Conservation (phyloP, 2,113 vertebrate genomes). For the Scartelaos histophorus region DNA sequence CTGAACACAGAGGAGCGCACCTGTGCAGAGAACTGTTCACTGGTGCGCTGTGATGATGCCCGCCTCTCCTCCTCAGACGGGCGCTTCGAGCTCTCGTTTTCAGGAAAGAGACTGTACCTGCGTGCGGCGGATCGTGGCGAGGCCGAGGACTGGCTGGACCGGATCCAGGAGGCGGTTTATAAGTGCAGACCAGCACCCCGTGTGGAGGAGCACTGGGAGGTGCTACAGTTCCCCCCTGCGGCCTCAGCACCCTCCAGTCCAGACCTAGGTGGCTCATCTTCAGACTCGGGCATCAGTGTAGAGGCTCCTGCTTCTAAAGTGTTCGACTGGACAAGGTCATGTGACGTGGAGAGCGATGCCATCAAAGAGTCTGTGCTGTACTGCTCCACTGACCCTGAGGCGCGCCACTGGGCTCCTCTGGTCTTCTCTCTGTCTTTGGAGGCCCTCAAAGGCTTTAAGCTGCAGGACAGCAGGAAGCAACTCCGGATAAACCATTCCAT, state of each 20-base stretch:
- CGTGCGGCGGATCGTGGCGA: slow-evolving; percentile 84
- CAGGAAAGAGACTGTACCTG: slow-evolving; percentile 82
- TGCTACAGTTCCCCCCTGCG: slow-evolving; percentile 54
- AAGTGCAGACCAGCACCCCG: slow-evolving; percentile 77
- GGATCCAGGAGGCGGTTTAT: slow-evolving; percentile 84
- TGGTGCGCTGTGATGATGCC: slow-evolving; percentile 86
- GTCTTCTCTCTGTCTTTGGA: slow-evolving; percentile 91
- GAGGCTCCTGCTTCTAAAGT: slow-evolving; percentile 19
- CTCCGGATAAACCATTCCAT: slow-evolving; percentile 77
- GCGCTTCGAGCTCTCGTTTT: slow-evolving; percentile 87
- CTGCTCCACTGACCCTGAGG: slow-evolving; percentile 73
- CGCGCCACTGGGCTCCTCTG: slow-evolving; percentile 75
- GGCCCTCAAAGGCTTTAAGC: slow-evolving; percentile 81
- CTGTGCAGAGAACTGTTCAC: slow-evolving; percentile 85
- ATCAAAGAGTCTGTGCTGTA: slow-evolving; percentile 90
- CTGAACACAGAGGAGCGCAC: slow-evolving; percentile 80
- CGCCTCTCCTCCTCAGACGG: slow-evolving; percentile 78
- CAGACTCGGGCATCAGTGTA: slow-evolving; percentile 3
- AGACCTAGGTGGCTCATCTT: not conserved
- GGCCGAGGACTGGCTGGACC: slow-evolving; percentile 96
- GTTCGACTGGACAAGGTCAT: slow-evolving; percentile 77
- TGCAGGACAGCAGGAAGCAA: slow-evolving; percentile 79
- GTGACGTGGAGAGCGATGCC: slow-evolving; percentile 82
- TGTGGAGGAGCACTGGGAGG: slow-evolving; percentile 69
- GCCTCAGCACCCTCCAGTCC: slow-evolving; percentile 45